Conservation (phyloP, 2,113 vertebrate genomes). For the Taxidea taxus region DNA sequence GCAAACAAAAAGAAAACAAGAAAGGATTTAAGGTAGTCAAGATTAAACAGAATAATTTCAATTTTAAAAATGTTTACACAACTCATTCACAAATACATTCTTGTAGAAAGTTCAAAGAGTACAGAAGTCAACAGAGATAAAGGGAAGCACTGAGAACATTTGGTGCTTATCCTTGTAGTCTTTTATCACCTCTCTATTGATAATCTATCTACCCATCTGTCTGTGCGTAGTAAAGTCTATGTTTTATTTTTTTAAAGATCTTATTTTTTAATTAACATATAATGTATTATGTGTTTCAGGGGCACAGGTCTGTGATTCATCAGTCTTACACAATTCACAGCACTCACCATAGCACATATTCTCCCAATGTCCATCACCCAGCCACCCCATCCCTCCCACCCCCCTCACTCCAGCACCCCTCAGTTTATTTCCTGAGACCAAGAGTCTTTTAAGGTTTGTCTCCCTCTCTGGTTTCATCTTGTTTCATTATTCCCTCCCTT, state of each 20-base stretch:
- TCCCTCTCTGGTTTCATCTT: too few relatives aligned
- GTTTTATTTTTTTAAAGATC: neutral
- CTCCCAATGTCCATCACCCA: too few relatives aligned
- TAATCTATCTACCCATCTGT: neutral
- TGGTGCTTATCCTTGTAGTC: neutral
- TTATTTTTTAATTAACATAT: neutral
- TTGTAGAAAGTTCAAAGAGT: neutral
- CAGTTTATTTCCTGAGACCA: too few relatives aligned
- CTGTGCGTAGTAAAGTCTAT: neutral
- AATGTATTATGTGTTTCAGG: too few relatives aligned
- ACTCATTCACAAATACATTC: neutral
- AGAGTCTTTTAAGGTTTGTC: too few relatives aligned
- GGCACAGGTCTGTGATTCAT: too few relatives aligned
- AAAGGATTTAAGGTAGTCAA: neutral
- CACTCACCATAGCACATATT: too few relatives aligned
- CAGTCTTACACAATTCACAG: too few relatives aligned
- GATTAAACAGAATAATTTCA: neutral
- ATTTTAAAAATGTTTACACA: neutral
- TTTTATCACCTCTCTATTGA: neutral
- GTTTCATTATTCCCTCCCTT: too few relatives aligned
- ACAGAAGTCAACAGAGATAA: neutral
- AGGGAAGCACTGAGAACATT: neutral
- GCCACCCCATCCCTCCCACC: too few relatives aligned
- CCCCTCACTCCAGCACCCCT: too few relatives aligned
- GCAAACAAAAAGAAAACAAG: conserved; percentile 29